phyloP scores from a whole-genome alignment of 2,797 vertebrate genomes.

The Paratrypauchen microcephalus region DNA sequence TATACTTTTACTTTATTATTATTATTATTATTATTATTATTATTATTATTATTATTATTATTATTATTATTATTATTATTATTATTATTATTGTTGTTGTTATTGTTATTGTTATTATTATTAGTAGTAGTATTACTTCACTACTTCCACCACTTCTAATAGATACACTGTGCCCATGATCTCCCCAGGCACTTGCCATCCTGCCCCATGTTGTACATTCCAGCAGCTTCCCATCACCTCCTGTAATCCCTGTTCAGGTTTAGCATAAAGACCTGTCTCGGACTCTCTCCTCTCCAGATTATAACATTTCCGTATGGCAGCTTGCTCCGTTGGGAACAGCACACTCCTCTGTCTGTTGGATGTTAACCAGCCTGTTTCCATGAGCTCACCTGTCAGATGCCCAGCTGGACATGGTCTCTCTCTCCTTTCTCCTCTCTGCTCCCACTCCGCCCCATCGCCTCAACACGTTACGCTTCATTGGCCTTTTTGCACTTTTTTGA shows the following conservation, averaged over 20 bases:
- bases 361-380: constrained; percentile 14
- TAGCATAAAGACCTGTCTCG: constrained; percentile 2
- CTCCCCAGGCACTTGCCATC: background rate
- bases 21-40: no score
- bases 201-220: no score
- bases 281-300: constrained; percentile 5
- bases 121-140: no score
- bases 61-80: no score
- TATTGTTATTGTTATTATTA: no score
- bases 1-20: no score
- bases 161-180: background rate
- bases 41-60: no score
- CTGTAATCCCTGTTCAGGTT: constrained; percentile 4
- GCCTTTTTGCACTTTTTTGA: constrained; percentile 11
- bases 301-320: constrained; percentile 9
- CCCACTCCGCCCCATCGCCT: constrained; percentile 6
- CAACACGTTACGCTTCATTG: constrained; percentile 7
- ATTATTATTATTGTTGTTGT: no score
- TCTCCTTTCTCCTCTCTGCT: constrained; percentile 1
- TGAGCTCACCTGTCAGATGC: constrained; percentile 9
- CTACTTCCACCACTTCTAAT: no score
- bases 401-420: constrained; percentile 9
- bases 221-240: background rate
- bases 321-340: constrained; percentile 5
- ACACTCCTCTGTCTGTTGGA: constrained; percentile 1